phyloP scores from a whole-genome alignment of 30 jellyfish, hydroid and myxozoan species.

The Haliclystus octoradiatus region DNA sequence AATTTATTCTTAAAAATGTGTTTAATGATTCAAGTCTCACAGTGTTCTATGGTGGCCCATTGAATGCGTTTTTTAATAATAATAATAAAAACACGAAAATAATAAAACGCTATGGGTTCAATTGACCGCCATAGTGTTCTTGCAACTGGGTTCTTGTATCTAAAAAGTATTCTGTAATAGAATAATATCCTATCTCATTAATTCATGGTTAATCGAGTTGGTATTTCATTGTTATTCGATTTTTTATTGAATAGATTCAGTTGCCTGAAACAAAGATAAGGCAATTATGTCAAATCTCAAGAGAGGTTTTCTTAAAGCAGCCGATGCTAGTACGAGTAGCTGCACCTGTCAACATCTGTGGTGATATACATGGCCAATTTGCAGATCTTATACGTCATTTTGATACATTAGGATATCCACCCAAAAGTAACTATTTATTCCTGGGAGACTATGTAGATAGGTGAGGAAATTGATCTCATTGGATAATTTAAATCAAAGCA shows the following conservation, averaged over 20 bases:
- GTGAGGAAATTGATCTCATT: conserved; percentile 12
- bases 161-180: no score
- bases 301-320: conserved; percentile 70
- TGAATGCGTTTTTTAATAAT: no score
- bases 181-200: no score
- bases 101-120: no score
- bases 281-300: conserved; percentile 48
- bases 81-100: no score
- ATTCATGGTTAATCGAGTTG: no score
- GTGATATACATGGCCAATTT: conserved; percentile 95
- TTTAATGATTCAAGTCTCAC: no score
- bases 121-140: no score
- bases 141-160: no score
- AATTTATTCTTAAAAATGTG: no score
- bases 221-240: not conserved
- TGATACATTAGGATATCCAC: conserved; percentile 77
- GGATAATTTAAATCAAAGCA: not conserved
- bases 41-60: no score
- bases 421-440: conserved; percentile 44
- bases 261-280: conserved; percentile 83
- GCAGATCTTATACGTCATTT: conserved; percentile 80
- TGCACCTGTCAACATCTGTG: conserved; percentile 91
- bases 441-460: conserved; percentile 95
- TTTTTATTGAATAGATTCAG: conserved; percentile 25
- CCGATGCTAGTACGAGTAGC: conserved; percentile 59